Evolutionary conservation across 2,888 invertebrate species (phyloP), one percentile per base, ranked within the genome.

Genomic region (Orthosia gothica): DNA sequence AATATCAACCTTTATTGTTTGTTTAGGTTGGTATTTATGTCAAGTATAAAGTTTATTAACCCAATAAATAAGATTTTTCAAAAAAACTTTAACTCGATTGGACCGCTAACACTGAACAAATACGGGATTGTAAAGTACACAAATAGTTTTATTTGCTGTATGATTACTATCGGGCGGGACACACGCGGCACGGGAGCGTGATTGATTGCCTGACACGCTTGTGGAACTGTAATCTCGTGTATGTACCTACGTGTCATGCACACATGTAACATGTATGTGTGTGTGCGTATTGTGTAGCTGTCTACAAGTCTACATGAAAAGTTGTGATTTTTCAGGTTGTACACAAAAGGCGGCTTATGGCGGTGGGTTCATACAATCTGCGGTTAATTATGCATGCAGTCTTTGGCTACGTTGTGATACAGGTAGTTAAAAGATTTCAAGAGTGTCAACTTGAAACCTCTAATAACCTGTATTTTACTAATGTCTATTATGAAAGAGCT

Each of bases 191-290:
- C 76, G 67, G 80, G 76, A 67, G 69, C 80, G 76, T 83, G 82
- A 82, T 82, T 82, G 82, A 82, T 82, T 82, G 81, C 68, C 70
- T 81, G 81, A 83, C 83, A 77, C 82, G 82, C 58, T 83, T 80
- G 83, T 76, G 80, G 58, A 72, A 70, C 72, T 80, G 70, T 76
- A 76, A 82, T 82, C 83, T 82, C 62, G 76, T 79, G 23, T 75
- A 54, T 62, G 58, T 61, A 55, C n/a, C n/a, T 45, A 79, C 58
- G 55, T 73, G 61, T 59, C 58, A 59, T 26, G 49, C 61, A 58
- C 50, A 59, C 68, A 71, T 45, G 61, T 20, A 45, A 15, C 47
- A 61, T 52, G 20, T 13, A 62, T 32, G 18, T 52, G 13, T 65
- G 49, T 23, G 57, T 64, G 20, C 23, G 45, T 61, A 50, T 57